These are phyloP conservation scores for Drosophila pandora DNA, from an alignment of 1,140 invertebrate species.

Conservation along the genomic window DNA sequence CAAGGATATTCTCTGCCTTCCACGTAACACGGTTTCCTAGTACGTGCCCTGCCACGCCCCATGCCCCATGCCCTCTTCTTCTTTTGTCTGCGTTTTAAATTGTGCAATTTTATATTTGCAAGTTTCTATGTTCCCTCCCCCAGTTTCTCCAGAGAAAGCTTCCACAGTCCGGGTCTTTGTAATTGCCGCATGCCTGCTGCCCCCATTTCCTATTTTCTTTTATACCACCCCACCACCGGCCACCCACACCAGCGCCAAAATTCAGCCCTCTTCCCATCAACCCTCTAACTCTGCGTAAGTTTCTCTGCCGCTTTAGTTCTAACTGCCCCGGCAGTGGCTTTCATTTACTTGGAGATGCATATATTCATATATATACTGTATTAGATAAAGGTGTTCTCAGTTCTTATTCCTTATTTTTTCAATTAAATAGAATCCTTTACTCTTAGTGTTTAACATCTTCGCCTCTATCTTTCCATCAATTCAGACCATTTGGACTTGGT, in stretches of 20 bases:
- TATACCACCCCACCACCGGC: neutral
- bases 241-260: neutral
- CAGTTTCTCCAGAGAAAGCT: neutral
- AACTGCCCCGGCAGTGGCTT: conserved; percentile 34
- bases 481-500: too few species aligned
- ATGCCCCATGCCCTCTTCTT: conserved; percentile 11
- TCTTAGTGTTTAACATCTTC: neutral
- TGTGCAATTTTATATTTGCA: conserved; percentile 82
- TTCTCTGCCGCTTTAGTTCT: conserved; percentile 54
- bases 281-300: conserved; percentile 57
- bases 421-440: neutral
- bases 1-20: conserved; percentile 49
- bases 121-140: conserved; percentile 61
- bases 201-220: neutral
- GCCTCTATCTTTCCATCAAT: neutral
- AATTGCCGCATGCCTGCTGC: conserved; percentile 68
- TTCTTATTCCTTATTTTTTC: neutral
- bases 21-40: conserved; percentile 43
- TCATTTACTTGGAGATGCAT: conserved; percentile 25
- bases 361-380: conserved; percentile 3
- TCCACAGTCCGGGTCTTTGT: conserved; percentile 48
- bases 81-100: conserved; percentile 70
- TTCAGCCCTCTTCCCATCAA: neutral
- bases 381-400: neutral
- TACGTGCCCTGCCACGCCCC: conserved; percentile 21